phyloP scores from a whole-genome alignment of 2,113 vertebrate genomes.

The Thunnus maccoyii region DNA sequence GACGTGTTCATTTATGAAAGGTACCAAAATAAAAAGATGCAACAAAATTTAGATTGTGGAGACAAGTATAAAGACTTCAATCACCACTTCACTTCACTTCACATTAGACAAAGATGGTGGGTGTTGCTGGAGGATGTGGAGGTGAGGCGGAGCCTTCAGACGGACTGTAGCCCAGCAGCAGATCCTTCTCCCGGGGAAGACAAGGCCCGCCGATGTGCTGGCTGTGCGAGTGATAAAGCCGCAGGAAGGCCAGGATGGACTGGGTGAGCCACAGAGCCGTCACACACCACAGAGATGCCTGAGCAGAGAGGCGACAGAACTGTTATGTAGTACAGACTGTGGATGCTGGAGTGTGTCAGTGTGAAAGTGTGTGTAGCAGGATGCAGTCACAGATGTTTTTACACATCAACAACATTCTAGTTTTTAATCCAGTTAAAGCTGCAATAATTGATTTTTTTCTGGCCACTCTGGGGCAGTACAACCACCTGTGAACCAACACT shows the following conservation, averaged over 20 bases:
- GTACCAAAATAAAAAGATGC: constrained; percentile 1
- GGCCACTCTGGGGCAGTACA: too few relatives aligned
- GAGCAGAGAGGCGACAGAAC: constrained; percentile 9
- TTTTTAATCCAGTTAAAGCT: too few relatives aligned
- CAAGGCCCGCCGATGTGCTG: constrained; percentile 82
- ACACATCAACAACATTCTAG: too few relatives aligned
- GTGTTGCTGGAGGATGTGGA: constrained; percentile 61
- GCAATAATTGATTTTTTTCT: too few relatives aligned
- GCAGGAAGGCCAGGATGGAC: constrained; percentile 85
- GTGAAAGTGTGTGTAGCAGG: too few relatives aligned
- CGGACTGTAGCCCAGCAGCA: constrained; percentile 75
- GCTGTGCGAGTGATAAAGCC: constrained; percentile 86
- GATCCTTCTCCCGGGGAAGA: constrained; percentile 83
- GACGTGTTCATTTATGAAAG: too few relatives aligned
- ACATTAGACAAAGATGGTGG: constrained; percentile 74
- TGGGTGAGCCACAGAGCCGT: constrained; percentile 84
- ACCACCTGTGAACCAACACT: too few relatives aligned
- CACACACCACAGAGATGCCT: constrained; percentile 85
- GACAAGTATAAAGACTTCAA: neutral
- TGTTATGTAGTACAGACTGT: neutral
- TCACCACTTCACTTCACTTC: constrained; percentile 1
- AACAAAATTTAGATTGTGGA: neutral
- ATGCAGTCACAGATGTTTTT: too few relatives aligned
- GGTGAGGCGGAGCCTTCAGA: constrained; percentile 69
- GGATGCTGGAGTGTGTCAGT: neutral